A percentile compares a stretch with the other conserved stretches of the same genome.
Evolutionary conservation across 2,113 vertebrate genomes (phyloP).

Genomic region (Leptobrachium leishanense): DNA sequence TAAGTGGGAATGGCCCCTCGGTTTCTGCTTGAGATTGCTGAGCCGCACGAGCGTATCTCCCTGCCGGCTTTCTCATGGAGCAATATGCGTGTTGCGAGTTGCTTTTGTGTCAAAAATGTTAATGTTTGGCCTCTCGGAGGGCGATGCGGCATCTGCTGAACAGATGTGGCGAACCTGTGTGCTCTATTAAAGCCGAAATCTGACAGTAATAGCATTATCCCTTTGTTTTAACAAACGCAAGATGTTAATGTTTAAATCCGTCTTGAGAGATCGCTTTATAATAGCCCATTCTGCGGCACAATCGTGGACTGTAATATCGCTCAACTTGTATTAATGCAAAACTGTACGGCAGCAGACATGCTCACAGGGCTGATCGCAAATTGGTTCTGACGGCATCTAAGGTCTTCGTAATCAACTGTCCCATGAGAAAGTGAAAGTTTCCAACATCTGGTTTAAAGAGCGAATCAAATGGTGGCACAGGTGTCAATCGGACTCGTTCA

Average conservation of each 20-base stretch:
- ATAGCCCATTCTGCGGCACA: constrained; percentile 17
- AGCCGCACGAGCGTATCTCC: constrained; percentile 30
- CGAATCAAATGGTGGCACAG: constrained; percentile 26
- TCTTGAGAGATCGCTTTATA: constrained; percentile 43
- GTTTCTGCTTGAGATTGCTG: constrained; percentile 22
- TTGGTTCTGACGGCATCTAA: constrained; percentile 6
- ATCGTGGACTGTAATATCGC: constrained; percentile 19
- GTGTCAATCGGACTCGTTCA: constrained; percentile 21
- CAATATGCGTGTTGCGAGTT: constrained; percentile 39
- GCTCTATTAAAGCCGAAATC: constrained; percentile 29
- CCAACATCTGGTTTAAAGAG: constrained; percentile 15
- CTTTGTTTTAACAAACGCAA: constrained; percentile 48
- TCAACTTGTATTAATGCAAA: constrained; percentile 15
- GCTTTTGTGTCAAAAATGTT: constrained; percentile 48
- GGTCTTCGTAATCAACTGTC: constrained; percentile 11
- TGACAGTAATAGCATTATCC: constrained; percentile 50
- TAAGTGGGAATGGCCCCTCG: constrained; percentile 13
- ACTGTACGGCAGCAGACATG: constrained; percentile 19
- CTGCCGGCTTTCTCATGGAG: constrained; percentile 27
- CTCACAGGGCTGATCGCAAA: constrained; percentile 24
- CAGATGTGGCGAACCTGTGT: constrained; percentile 47
- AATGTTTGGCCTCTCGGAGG: constrained; percentile 39
- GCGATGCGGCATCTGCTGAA: constrained; percentile 43
- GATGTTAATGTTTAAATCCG: constrained; percentile 43
- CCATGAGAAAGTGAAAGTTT: not conserved